Base-by-base conservation (phyloP, 2,888 invertebrate species). In the Graphium colonna region DNA sequence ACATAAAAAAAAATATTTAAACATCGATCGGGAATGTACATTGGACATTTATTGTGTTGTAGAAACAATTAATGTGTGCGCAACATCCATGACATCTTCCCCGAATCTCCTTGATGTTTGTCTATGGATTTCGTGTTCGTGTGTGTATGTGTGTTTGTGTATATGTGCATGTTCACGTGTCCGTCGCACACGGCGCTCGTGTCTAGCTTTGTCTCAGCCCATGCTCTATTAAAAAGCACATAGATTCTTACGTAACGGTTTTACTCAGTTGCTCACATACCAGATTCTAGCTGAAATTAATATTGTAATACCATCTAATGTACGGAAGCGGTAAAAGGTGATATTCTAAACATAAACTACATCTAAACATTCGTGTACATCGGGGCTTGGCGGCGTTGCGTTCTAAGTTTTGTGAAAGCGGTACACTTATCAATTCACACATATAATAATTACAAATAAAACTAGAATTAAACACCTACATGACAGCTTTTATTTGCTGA, bases 241-340 rank as follows among this genome's bases (percentile, higher is more conserved):
- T 77, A 80, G 73, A 64, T 63, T 70, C 61, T 65, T 43, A 54
- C 28, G 54, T 28, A 33, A 51, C 45, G 44, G 38, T 46, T 52
- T 68, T 71, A 75, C 79, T 78, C 72, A 71, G 79, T 82, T 67
- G 89, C 89, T 89, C 89, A 89, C 89, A 88, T 89, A 89, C 89
- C 88, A 87, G 88, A 86, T 79, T 71, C 64, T 71, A 63, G 65
- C 57, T 63, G 57, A 57, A 65, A 21, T 36, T 45, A 10, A 40
- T 33, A 12, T 10, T 45, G 31, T 12, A 17, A 31, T 46, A 26
- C 18, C 9, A 10, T 36, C 49, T 55, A 46, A 17, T 16, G 5
- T 42, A 53, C 53, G 49, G 33, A 47, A 52, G 47, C 52, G 40
- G 45, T 45, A 64, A 60, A 60, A 13, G 12, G 50, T 64, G 53